Evolutionary conservation across 2,113 vertebrate species (phyloP).

Genomic region (Percina caprodes): DNA sequence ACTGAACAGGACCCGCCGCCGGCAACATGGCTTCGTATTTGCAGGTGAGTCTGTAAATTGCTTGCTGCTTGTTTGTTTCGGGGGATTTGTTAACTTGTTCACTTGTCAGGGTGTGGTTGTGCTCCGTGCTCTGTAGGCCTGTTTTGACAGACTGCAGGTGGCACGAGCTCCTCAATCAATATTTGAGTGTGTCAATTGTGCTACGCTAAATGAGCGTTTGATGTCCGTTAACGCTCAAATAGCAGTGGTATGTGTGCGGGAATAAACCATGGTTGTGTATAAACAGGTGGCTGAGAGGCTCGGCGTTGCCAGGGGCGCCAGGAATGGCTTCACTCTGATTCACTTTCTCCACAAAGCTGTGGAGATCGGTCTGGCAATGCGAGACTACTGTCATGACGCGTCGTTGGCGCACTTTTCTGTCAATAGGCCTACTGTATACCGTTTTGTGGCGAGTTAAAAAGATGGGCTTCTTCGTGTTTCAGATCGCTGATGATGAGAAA

Average conservation of each 20-base stretch:
- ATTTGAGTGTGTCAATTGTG: neutral
- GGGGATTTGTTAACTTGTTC: conserved; percentile 33
- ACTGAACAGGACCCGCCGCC: conserved; percentile 35
- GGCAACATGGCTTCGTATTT: conserved; percentile 81
- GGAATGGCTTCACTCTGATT: neutral
- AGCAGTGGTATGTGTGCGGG: neutral
- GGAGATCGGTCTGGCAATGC: no score
- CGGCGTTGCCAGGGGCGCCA: neutral
- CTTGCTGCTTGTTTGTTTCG: neutral
- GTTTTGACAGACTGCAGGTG: neutral
- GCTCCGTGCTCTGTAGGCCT: conserved; percentile 11
- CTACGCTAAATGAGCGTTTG: neutral
- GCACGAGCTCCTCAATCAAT: neutral
- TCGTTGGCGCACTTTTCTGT: conserved; percentile 29
- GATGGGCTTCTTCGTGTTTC: conserved; percentile 19
- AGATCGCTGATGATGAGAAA: conserved; percentile 85
- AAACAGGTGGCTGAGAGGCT: conserved; percentile 69
- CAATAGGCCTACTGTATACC: conserved; percentile 4
- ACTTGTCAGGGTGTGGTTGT: conserved; percentile 63
- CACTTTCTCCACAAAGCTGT: neutral
- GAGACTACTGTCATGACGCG: neutral
- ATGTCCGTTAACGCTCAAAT: neutral
- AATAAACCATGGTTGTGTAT: neutral
- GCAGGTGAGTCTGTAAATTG: conserved; percentile 71
- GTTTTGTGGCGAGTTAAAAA: neutral